phyloP scores from a whole-genome alignment of 2,888 invertebrate genomes.

The Cyaniris semiargus region DNA sequence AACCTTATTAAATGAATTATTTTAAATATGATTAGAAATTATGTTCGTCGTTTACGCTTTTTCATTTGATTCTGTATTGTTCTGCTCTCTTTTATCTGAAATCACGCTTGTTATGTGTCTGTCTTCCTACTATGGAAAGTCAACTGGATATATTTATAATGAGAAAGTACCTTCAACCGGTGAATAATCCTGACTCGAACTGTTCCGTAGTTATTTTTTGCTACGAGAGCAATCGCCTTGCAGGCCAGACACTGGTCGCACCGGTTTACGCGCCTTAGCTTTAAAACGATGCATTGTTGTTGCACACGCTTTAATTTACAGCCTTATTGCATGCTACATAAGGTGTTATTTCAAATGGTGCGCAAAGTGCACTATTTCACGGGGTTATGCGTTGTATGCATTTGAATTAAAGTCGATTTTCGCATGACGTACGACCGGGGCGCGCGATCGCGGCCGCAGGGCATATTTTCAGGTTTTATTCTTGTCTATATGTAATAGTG shows the following conservation, averaged over 20 bases:
- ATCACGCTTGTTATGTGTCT: too few species aligned
- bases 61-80: too few species aligned
- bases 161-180: background rate
- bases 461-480: constrained; percentile 49
- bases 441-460: constrained; percentile 54
- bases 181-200: constrained; percentile 44
- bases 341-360: background rate
- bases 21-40: too few species aligned
- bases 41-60: too few species aligned
- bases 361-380: constrained; percentile 1
- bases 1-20: too few species aligned
- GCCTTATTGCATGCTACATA: constrained; percentile 36
- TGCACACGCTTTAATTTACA: constrained; percentile 37
- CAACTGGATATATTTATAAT: background rate
- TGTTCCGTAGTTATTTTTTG: constrained; percentile 61
- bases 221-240: constrained; percentile 58
- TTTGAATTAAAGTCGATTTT: constrained; percentile 47
- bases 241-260: constrained; percentile 65
- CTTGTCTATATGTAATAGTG: constrained; percentile 18
- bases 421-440: constrained; percentile 35
- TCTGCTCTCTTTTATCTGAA: too few species aligned
- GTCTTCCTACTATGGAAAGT: background rate
- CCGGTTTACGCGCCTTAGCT: constrained; percentile 54
- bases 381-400: constrained; percentile 45
- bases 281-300: constrained; percentile 43